These are phyloP conservation scores for Typhlomys cinereus DNA, from an alignment of 2,113 vertebrate species.

Conservation along the genomic window DNA sequence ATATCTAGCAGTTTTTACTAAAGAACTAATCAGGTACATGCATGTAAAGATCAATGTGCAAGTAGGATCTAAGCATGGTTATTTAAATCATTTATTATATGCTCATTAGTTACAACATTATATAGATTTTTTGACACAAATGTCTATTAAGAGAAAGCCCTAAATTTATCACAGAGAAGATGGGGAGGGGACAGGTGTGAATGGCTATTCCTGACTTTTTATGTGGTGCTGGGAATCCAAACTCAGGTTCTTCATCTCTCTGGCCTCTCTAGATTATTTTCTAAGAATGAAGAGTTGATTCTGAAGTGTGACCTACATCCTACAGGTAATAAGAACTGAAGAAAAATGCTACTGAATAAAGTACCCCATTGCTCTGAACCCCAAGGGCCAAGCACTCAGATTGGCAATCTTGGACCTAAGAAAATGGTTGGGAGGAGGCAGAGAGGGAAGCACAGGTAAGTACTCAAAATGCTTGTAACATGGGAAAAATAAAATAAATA, in stretches of 20 bases:
- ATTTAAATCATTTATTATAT: neutral
- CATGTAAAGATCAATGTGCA: neutral
- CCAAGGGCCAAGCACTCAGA: neutral
- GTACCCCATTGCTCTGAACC: neutral
- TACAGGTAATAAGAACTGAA: neutral
- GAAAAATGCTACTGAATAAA: neutral
- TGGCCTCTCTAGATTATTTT: conserved; percentile 40
- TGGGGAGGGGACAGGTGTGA: too few relatives aligned
- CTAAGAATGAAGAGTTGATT: conserved; percentile 10
- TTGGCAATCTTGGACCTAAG: neutral
- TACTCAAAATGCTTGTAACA: too few relatives aligned
- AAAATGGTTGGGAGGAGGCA: neutral
- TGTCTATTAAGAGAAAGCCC: neutral
- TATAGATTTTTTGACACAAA: neutral
- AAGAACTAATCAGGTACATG: neutral
- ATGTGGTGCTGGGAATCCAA: too few relatives aligned
- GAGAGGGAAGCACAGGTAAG: too few relatives aligned
- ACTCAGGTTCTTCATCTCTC: too few relatives aligned
- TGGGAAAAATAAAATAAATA: too few relatives aligned
- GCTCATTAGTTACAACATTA: neutral
- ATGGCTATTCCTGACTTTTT: too few relatives aligned
- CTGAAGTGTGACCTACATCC: neutral
- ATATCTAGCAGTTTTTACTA: neutral
- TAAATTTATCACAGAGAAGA: neutral
- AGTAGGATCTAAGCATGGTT: neutral